These are phyloP conservation scores for Malthinus flaveolus DNA, from an alignment of 2,888 invertebrate genomes.

Conservation along the genomic window DNA sequence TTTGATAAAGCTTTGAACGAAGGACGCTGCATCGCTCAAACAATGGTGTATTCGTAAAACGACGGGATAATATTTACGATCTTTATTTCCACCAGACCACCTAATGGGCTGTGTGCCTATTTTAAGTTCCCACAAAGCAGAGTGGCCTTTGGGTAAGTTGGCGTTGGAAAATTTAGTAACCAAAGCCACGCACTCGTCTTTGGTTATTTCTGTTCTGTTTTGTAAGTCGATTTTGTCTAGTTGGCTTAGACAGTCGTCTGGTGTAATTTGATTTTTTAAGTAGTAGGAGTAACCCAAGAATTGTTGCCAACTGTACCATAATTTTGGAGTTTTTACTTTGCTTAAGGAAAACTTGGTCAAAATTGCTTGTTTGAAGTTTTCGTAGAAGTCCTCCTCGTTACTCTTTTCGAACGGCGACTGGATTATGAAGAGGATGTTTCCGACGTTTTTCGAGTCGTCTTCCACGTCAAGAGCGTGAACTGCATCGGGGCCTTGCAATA, in stretches of 20 bases:
- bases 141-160: conserved; percentile 1
- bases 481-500: conserved; percentile 7
- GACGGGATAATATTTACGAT: conserved; percentile 2
- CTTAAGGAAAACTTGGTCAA: conserved; percentile 1
- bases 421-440: conserved; percentile 7
- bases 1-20: not conserved
- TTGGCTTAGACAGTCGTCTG: conserved; percentile 6
- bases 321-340: conserved; percentile 6
- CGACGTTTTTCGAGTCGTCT: conserved; percentile 10
- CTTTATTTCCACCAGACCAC: not conserved
- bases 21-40: conserved; percentile 3
- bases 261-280: conserved; percentile 2
- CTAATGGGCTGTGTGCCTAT: conserved; percentile 7
- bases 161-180: conserved; percentile 3
- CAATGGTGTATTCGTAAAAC: conserved; percentile 8
- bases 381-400: conserved; percentile 1
- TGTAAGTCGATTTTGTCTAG: not conserved
- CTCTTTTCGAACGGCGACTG: not conserved
- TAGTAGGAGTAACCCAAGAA: conserved; percentile 9
- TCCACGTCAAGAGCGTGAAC: conserved; percentile 3
- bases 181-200: not conserved
- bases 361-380: not conserved
- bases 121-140: conserved; percentile 7
- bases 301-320: not conserved
- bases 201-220: conserved; percentile 1